These are phyloP conservation scores for Lophura nycthemera DNA, from an alignment of 2,113 vertebrate genomes.

Conservation along the genomic window DNA sequence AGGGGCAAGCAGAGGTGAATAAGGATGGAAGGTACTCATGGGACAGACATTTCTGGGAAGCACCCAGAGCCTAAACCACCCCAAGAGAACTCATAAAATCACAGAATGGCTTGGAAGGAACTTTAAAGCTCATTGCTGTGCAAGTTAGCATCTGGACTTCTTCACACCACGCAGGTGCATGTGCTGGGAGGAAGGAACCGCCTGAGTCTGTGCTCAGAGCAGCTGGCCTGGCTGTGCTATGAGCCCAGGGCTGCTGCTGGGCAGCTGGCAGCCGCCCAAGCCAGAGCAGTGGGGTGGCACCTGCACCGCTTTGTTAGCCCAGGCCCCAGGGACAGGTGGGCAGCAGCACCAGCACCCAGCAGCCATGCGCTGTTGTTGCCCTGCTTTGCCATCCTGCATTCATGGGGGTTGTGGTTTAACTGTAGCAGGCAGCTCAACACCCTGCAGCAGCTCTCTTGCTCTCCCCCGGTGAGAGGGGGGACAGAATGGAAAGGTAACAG, in stretches of 20 bases:
- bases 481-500: not conserved
- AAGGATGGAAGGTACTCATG: not conserved
- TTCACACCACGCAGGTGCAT: fast-evolving
- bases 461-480: not conserved
- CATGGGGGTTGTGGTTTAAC: not conserved
- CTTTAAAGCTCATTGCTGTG: too few species aligned
- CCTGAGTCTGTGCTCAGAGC: not conserved
- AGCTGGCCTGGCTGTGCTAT: fast-evolving
- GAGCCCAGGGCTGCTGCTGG: not conserved
- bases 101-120: too few species aligned
- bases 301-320: fast-evolving
- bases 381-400: fast-evolving
- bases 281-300: not conserved
- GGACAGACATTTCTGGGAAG: not conserved
- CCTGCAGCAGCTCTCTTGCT: not conserved
- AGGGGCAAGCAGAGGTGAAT: not conserved
- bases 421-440: not conserved
- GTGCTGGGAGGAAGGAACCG: not conserved
- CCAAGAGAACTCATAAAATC: not conserved
- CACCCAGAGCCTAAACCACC: not conserved
- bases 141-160: not conserved
- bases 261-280: not conserved
- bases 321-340: not conserved
- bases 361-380: not conserved
- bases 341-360: not conserved